These are phyloP conservation scores for Heterotis niloticus DNA, from an alignment of 2,113 vertebrate species.

Conservation along the genomic window DNA sequence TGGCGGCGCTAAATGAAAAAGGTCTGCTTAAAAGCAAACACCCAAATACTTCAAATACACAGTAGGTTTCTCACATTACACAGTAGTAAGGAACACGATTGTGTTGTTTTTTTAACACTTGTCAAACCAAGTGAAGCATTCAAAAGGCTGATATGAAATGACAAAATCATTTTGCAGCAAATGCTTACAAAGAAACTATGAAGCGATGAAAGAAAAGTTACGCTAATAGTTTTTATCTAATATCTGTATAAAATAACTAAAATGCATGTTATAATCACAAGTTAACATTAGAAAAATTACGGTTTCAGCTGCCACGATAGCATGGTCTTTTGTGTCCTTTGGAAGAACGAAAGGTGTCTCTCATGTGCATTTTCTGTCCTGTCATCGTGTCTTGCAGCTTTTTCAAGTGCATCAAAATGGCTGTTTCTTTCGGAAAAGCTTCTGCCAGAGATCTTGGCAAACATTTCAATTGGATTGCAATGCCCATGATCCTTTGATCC, in stretches of 20 bases:
- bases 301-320: background rate
- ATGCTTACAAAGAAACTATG: constrained; percentile 7
- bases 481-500: constrained; percentile 71
- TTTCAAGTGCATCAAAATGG: constrained; percentile 52
- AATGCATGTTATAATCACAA: background rate
- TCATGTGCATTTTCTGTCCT: constrained; percentile 47
- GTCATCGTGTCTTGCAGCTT: constrained; percentile 58
- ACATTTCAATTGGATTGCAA: constrained; percentile 76
- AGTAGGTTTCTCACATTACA: background rate
- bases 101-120: background rate
- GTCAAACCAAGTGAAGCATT: background rate
- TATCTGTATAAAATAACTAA: background rate
- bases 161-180: background rate
- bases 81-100: background rate
- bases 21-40: background rate
- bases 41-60: background rate
- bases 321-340: background rate
- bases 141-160: background rate
- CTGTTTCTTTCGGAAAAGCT: constrained; percentile 58
- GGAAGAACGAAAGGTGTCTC: background rate
- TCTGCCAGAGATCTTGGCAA: constrained; percentile 68
- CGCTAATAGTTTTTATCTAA: background rate
- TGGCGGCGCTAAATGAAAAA: background rate
- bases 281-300: background rate
- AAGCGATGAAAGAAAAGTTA: background rate